Base-by-base conservation (phyloP, 2,113 vertebrate genomes). In the Rissa tridactyla region DNA sequence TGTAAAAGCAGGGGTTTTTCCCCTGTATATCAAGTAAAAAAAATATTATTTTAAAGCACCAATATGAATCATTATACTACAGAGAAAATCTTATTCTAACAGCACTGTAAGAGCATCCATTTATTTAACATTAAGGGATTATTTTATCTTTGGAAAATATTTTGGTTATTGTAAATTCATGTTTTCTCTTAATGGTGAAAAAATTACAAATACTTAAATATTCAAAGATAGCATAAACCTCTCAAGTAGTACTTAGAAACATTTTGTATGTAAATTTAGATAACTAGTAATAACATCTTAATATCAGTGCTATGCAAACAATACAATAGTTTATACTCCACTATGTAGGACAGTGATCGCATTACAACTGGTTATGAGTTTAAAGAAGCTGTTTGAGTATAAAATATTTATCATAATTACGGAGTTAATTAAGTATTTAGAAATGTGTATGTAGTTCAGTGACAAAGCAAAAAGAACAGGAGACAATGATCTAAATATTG, bases 1-100 rank as follows among this genome's bases (percentile, higher is more conserved):
- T 57, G 7, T 32, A 84, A 70, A 42, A 54, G 2, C 10, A 49
- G 5, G 0, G 0, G 2, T 2, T 17, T 34, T n/a, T 3, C 10
- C 13, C 6, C 9, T 44, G 12, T 18, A 65, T 65, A 40, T 90
- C 29, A 86, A 40, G 12, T 18, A 11, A 54, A 83, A 76, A 11
- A 1, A 0, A 3, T 3, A 30, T 44, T 9, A 46, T 15, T 25
- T 68, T 26, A 30, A 77, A 88, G 36, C 3, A 44, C 6, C 6
- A 4, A 21, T 19, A 26, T 36, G 11, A 54, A 82, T 40, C 2
- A 30, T 30, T 44, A 10, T 19, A 27, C 76, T 64, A 57, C 21
- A 47, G 29, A 71, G 2, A 73, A 69, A 30, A 38, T 52, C 14
- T 76, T 52, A 34, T 36, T 71, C 64, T 16, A 55, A 71, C 46